Conservation (phyloP, 2,113 vertebrate species). For the Hiodon tergisus region DNA sequence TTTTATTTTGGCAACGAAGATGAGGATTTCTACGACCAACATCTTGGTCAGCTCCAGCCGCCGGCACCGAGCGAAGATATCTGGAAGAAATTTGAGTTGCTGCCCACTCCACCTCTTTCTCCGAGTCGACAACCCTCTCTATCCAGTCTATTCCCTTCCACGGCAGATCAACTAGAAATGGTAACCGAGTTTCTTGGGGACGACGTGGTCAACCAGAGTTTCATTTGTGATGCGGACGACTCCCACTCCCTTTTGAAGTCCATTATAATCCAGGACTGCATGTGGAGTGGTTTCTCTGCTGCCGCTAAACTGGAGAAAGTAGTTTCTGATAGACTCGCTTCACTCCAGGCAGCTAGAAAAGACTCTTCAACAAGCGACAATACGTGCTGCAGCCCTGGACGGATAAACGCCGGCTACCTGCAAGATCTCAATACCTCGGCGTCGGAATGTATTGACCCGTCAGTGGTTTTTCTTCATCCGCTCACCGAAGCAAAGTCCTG, state of each 20-base stretch:
- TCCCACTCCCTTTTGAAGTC: constrained; percentile 81
- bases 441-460: constrained; percentile 90
- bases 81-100: constrained; percentile 97
- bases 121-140: constrained; percentile 84
- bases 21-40: constrained; percentile 88
- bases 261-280: constrained; percentile 96
- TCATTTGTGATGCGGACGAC: constrained; percentile 89
- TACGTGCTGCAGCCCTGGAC: constrained; percentile 41
- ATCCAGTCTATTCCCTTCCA: constrained; percentile 74
- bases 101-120: constrained; percentile 88
- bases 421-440: constrained; percentile 80
- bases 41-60: constrained; percentile 75
- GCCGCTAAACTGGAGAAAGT: constrained; percentile 89
- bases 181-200: constrained; percentile 90
- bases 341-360: constrained; percentile 76
- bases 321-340: constrained; percentile 86
- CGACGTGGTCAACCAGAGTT: constrained; percentile 92
- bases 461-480: constrained; percentile 89
- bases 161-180: constrained; percentile 89
- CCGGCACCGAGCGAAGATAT: constrained; percentile 95
- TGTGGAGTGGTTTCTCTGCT: constrained; percentile 95
- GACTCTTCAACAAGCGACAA: constrained; percentile 38
- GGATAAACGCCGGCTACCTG: constrained; percentile 65
- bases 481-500: constrained; percentile 71
- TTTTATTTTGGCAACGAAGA: constrained; percentile 75